These are phyloP conservation scores for Malurus leucopterus DNA, from an alignment of 2,797 vertebrate genomes.

Conservation along the genomic window DNA sequence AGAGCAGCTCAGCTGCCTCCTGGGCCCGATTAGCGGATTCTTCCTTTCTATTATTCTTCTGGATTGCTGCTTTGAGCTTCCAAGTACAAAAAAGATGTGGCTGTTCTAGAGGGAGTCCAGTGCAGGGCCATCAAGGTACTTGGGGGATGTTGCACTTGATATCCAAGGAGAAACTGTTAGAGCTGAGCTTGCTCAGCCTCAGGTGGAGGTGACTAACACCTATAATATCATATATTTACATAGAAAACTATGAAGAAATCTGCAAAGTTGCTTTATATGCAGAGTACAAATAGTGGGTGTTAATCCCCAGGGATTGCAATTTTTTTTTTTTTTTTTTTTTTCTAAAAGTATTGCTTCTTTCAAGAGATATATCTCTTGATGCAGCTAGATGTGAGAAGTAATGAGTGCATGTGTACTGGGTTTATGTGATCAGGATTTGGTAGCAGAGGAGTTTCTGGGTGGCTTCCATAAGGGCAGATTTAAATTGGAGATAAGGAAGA, in stretches of 20 bases:
- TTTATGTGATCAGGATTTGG: neutral
- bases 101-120: neutral
- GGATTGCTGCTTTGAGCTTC: neutral
- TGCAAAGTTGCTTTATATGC: neutral
- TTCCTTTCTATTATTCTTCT: neutral
- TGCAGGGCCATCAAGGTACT: neutral
- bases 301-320: neutral
- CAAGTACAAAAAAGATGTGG: neutral
- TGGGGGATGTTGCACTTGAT: too few relatives aligned
- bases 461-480: fast-evolving
- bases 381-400: neutral
- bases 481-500: neutral
- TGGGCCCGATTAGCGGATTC: neutral
- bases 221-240: neutral
- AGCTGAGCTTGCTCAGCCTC: neutral
- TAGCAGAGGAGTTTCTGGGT: neutral
- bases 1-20: too few relatives aligned
- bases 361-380: neutral
- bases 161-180: neutral
- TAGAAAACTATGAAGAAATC: neutral
- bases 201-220: neutral
- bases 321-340: neutral
- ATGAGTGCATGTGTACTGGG: neutral
- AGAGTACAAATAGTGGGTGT: neutral
- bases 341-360: neutral